A percentile compares a stretch with the other conserved stretches of the same genome.
Conservation (phyloP, 2,797 vertebrate genomes). For the Mus caroli region DNA sequence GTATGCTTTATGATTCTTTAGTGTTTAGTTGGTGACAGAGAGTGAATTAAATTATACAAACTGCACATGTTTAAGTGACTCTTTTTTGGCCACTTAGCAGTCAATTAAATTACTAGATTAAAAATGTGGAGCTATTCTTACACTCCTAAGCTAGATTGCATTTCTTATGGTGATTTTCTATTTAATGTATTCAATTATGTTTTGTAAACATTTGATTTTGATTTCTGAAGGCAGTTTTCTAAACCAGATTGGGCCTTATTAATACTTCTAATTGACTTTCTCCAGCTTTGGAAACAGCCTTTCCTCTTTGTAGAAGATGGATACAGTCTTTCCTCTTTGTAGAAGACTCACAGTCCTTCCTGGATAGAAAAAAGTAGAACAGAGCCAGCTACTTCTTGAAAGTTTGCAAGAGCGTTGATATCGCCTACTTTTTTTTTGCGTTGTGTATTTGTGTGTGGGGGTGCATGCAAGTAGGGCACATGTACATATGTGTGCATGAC, state of each 20-base stretch:
- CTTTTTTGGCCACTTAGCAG: background rate
- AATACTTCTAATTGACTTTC: slow-evolving; percentile 26
- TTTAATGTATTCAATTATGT: background rate
- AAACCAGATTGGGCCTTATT: slow-evolving; percentile 3
- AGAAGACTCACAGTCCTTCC: slow-evolving; percentile 4
- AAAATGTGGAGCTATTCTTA: slow-evolving; percentile 54
- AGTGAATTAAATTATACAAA: slow-evolving; percentile 54
- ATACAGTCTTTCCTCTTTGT: slow-evolving; percentile 8
- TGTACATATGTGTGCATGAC: no score
- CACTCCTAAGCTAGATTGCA: slow-evolving; percentile 18
- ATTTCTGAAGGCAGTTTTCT: slow-evolving; percentile 52
- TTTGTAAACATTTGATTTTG: background rate
- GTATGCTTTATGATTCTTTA: slow-evolving; percentile 16
- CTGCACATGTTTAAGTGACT: background rate
- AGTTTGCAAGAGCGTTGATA: slow-evolving; percentile 25
- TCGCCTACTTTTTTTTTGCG: slow-evolving; percentile 18
- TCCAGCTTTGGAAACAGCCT: slow-evolving; percentile 11
- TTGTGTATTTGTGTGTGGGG: background rate
- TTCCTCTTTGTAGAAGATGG: slow-evolving; percentile 31
- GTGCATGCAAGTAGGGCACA: background rate
- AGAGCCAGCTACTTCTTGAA: slow-evolving; percentile 20
- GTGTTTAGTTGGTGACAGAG: slow-evolving; percentile 11
- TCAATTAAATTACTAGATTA: background rate
- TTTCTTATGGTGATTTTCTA: slow-evolving; percentile 31
- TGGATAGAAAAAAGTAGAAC: slow-evolving; percentile 50